These are phyloP conservation scores for Ormyrus nitidulus DNA, from an alignment of 2,888 invertebrate genomes.

Conservation along the genomic window DNA sequence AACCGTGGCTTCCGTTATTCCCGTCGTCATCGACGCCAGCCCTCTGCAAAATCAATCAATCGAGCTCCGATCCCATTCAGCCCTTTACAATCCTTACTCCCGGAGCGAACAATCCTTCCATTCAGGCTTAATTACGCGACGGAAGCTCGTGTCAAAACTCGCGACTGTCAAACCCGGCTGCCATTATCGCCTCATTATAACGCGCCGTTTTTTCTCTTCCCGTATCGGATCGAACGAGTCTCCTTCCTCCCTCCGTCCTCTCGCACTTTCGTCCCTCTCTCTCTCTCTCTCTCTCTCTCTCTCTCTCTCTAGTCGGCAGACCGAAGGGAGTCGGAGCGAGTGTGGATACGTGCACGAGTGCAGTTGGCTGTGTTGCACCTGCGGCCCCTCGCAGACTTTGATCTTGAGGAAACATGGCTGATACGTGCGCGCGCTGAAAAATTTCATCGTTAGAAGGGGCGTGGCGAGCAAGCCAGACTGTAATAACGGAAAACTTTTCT, in stretches of 20 bases:
- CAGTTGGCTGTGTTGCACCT: slow-evolving; percentile 58
- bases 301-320: slow-evolving; percentile 43
- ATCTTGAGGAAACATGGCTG: slow-evolving; percentile 65
- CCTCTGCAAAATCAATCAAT: slow-evolving; percentile 30
- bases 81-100: slow-evolving; percentile 1
- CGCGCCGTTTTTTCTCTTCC: slow-evolving; percentile 17
- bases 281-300: slow-evolving; percentile 33
- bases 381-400: slow-evolving; percentile 59
- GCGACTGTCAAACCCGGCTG: slow-evolving; percentile 29
- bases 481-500: slow-evolving; percentile 30
- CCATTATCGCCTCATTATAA: slow-evolving; percentile 44
- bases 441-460: slow-evolving; percentile 64
- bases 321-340: slow-evolving; percentile 8
- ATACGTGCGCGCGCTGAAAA: slow-evolving; percentile 57
- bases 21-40: slow-evolving; percentile 28
- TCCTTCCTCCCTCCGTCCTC: slow-evolving; percentile 1
- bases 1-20: slow-evolving; percentile 7
- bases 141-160: slow-evolving; percentile 39
- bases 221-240: slow-evolving; percentile 27
- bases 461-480: slow-evolving; percentile 57
- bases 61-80: slow-evolving; percentile 19
- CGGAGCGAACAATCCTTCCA: neutral
- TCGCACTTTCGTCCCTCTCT: neutral
- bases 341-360: slow-evolving; percentile 30
- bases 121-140: slow-evolving; percentile 27